Base-by-base conservation (phyloP, 2,888 invertebrate species). In the Clanis bilineata region DNA sequence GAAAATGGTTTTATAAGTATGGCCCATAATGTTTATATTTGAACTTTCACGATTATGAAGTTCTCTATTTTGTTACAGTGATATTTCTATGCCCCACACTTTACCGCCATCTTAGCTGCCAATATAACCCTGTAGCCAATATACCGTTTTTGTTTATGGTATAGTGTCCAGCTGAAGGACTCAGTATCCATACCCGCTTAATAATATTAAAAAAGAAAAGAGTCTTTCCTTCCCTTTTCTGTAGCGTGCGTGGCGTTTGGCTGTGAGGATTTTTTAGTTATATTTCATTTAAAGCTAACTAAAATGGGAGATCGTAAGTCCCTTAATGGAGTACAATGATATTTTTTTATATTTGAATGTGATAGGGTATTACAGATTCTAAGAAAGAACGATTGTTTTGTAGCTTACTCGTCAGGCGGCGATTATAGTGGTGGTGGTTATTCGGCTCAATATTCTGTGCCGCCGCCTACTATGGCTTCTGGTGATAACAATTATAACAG, bases 401-500 rank as follows among this genome's bases (percentile, higher is more conserved):
- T 67, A 86, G 86, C 85, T 59, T 86, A 85, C 73, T 79, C 79
- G 32, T 82, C 88, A 62, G 85, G 90, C 39, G 90, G 90, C 43
- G 90, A 90, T 80, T 85, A 92, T 71, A 78, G 83, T 62, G 78
- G 81, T 59, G 79, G 86, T 62, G 86, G 90, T 59, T 89, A 90
- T 74, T 83, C 88, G 36, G 82, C 87, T 67, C 86, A 89, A 76
- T 89, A 93, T 82, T 85, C 92, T 58, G 83, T 92, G 76, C 88
- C 93, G 67, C 88, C 92, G 59, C 88, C 93, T 54, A 71, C 88
- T 56, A 79, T 88, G 74, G 76, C 83, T 66, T 81, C 88, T 56
- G 81, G 86, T 56, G 92, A 89, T 64, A 92, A 80, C 67, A 89
- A 73, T 73, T 85, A 85, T 70, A 80, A 80, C 56, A 77, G 80